phyloP scores from a whole-genome alignment of 2,888 invertebrate species.

The Lapara coniferarum region DNA sequence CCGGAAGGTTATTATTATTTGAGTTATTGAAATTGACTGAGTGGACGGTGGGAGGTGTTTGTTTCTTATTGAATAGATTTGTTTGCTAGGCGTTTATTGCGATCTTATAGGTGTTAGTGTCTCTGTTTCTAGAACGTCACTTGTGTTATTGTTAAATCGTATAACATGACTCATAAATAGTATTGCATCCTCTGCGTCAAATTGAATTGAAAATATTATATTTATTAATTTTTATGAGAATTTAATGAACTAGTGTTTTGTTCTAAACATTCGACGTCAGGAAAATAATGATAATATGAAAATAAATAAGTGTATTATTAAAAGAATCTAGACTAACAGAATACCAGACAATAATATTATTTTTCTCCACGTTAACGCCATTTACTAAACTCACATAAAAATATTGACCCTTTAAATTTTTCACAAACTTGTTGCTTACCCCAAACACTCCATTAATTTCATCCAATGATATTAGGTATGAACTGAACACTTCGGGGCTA shows the following conservation, averaged over 20 bases:
- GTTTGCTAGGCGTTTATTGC: neutral
- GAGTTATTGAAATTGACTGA: slow-evolving; percentile 22
- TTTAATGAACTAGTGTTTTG: no score
- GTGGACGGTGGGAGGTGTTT: slow-evolving; percentile 22
- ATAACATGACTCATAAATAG: no score
- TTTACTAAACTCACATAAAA: neutral
- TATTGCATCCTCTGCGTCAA: no score
- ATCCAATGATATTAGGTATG: slow-evolving; percentile 49
- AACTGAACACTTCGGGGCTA: slow-evolving; percentile 41
- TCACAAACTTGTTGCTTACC: slow-evolving; percentile 35
- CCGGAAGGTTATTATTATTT: slow-evolving; percentile 18
- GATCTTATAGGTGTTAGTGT: neutral
- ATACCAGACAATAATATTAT: no score
- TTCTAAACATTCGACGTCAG: no score
- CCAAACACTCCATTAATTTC: slow-evolving; percentile 47
- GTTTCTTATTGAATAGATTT: slow-evolving; percentile 7
- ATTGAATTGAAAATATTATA: no score
- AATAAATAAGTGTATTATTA: no score
- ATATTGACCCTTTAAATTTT: neutral
- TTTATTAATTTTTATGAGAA: no score
- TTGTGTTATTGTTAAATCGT: no score
- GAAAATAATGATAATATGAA: no score
- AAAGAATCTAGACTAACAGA: no score
- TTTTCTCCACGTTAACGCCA: no score
- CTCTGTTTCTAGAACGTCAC: neutral